Conservation (phyloP, 37 sponge, comb jelly and placozoan species). For the Hormiphora californensis region DNA sequence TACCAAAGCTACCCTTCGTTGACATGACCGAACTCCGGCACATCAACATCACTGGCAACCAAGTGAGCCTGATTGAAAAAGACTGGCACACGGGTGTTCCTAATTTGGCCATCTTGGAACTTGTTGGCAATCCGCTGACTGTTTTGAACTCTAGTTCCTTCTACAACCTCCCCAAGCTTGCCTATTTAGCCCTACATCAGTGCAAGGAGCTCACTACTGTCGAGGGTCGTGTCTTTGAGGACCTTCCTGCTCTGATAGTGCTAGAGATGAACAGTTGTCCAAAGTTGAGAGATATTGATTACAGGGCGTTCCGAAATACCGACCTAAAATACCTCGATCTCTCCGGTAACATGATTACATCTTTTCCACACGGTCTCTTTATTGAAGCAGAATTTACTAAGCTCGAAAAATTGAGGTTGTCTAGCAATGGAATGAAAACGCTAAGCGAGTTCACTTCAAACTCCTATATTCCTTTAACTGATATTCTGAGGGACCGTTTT, state of each 20-base stretch:
- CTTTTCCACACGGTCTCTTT: constrained; percentile 11
- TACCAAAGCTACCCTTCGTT: neutral
- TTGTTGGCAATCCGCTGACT: neutral
- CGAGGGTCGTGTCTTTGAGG: neutral
- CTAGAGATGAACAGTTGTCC: neutral
- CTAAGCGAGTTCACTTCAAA: neutral
- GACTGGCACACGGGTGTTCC: neutral
- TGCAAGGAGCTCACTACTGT: neutral
- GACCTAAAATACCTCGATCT: neutral
- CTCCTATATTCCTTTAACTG: neutral
- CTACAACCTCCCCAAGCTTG: neutral
- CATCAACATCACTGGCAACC: neutral
- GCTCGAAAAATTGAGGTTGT: neutral
- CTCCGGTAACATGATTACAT: neutral
- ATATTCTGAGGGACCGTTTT: neutral
- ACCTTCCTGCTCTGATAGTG: neutral
- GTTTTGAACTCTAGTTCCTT: neutral
- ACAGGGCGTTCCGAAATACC: neutral
- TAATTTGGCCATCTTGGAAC: neutral
- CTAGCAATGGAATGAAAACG: neutral
- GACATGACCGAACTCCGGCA: neutral
- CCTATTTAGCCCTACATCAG: neutral
- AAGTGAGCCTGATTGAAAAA: neutral
- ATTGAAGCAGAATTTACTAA: constrained; percentile 22
- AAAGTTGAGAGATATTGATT: neutral